A percentile compares a stretch with the other conserved stretches of the same genome.
Conservation (phyloP, 1,140 invertebrate genomes). For the Drosophila littoralis region DNA sequence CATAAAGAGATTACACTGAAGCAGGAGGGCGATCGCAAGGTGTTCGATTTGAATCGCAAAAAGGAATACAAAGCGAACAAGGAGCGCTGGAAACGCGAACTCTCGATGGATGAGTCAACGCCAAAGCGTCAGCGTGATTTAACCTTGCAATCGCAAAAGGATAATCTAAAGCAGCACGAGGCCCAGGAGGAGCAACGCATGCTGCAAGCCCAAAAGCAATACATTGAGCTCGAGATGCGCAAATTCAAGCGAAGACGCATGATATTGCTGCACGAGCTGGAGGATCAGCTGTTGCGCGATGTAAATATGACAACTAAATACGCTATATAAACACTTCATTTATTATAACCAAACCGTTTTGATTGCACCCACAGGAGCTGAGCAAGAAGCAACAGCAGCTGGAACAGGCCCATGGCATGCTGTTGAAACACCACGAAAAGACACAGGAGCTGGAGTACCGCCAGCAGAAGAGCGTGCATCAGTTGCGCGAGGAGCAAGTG, state of each 20-base stretch:
- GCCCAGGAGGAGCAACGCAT: slow-evolving; percentile 95
- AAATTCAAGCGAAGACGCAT: slow-evolving; percentile 96
- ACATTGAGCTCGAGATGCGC: slow-evolving; percentile 95
- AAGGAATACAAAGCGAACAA: slow-evolving; percentile 99
- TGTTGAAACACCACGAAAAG: slow-evolving; percentile 97
- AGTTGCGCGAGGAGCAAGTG: slow-evolving; percentile 93
- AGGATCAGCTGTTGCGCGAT: slow-evolving; percentile 96
- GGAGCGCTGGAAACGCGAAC: slow-evolving; percentile 97
- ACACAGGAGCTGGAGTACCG: slow-evolving; percentile 98
- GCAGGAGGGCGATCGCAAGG: slow-evolving; percentile 94
- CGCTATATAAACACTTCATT: too few species aligned
- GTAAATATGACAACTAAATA: slow-evolving; percentile 85
- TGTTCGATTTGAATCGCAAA: slow-evolving; percentile 96
- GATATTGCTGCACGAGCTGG: slow-evolving; percentile 93
- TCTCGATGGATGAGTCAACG: slow-evolving; percentile 95
- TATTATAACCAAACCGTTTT: neutral
- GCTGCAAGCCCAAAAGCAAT: slow-evolving; percentile 94
- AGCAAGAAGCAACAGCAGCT: slow-evolving; percentile 97
- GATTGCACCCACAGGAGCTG: slow-evolving; percentile 89
- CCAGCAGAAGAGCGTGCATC: slow-evolving; percentile 97
- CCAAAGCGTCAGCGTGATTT: slow-evolving; percentile 96
- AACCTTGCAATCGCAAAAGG: slow-evolving; percentile 95
- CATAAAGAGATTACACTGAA: slow-evolving; percentile 95
- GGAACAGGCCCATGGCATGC: slow-evolving; percentile 97
- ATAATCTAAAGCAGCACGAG: slow-evolving; percentile 95